Conservation (phyloP, 2,113 vertebrate genomes). For the Amblyornis subalaris region DNA sequence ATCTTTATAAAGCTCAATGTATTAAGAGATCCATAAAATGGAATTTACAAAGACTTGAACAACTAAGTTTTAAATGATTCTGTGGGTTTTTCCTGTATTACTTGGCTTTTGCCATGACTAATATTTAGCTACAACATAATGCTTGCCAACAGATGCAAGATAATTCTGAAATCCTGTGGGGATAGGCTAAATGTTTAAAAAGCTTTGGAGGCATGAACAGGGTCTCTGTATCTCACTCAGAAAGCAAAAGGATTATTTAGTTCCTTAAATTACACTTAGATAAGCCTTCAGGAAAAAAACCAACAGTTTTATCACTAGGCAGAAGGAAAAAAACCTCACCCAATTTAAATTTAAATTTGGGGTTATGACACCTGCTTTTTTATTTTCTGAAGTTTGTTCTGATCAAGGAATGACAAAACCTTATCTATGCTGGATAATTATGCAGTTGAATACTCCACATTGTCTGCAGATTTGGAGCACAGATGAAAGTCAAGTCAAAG, state of each 20-base stretch:
- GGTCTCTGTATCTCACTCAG: neutral
- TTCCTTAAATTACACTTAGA: neutral
- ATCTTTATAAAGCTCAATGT: neutral
- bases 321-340: accelerated
- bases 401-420: neutral
- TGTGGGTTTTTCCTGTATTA: neutral
- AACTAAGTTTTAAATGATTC: neutral
- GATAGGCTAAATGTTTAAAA: neutral
- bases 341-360: neutral
- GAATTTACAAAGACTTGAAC: neutral
- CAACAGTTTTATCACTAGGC: neutral
- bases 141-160: conserved; percentile 1
- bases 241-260: neutral
- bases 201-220: neutral
- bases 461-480: neutral
- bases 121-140: conserved; percentile 24
- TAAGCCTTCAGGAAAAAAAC: neutral
- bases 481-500: neutral
- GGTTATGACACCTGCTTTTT: neutral
- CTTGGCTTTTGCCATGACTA: neutral
- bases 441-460: neutral
- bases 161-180: neutral
- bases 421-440: neutral
- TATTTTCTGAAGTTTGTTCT: neutral
- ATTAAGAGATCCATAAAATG: neutral